Conservation (phyloP, 2,797 vertebrate species). For the Zenarchopterus dispar region DNA sequence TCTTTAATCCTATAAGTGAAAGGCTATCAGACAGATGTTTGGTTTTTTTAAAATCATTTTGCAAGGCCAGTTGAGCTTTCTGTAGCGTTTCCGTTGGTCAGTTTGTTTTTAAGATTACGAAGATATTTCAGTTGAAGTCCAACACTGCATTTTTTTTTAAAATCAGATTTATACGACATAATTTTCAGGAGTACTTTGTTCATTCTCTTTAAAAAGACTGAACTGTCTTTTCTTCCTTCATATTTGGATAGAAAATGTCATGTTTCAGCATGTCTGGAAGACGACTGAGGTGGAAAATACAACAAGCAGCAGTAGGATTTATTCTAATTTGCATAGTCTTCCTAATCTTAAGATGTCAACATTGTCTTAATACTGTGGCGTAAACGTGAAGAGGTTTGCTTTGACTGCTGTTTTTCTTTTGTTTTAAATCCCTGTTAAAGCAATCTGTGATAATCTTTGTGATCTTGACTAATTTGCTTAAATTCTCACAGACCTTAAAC, state of each 20-base stretch:
- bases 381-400: too few species aligned
- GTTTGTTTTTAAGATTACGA: neutral
- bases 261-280: too few species aligned
- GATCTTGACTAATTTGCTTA: neutral
- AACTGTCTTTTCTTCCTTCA: neutral
- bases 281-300: too few species aligned
- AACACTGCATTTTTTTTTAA: too few species aligned
- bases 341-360: neutral
- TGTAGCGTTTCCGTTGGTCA: neutral
- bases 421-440: too few species aligned
- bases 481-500: conserved; percentile 49
- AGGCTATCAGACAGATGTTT: neutral
- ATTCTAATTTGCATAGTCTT: too few species aligned
- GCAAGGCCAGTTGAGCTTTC: neutral
- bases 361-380: conserved; percentile 26
- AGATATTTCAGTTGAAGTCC: too few species aligned
- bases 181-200: conserved; percentile 1
- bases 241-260: too few species aligned
- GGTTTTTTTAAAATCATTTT: neutral
- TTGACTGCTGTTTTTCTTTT: too few species aligned
- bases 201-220: neutral
- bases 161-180: neutral
- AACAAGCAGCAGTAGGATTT: too few species aligned
- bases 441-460: too few species aligned
- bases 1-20: too few species aligned